Evolutionary conservation across 2,113 vertebrate genomes (phyloP), one percentile per base, ranked within the genome.

Genomic region (Lota lota): DNA sequence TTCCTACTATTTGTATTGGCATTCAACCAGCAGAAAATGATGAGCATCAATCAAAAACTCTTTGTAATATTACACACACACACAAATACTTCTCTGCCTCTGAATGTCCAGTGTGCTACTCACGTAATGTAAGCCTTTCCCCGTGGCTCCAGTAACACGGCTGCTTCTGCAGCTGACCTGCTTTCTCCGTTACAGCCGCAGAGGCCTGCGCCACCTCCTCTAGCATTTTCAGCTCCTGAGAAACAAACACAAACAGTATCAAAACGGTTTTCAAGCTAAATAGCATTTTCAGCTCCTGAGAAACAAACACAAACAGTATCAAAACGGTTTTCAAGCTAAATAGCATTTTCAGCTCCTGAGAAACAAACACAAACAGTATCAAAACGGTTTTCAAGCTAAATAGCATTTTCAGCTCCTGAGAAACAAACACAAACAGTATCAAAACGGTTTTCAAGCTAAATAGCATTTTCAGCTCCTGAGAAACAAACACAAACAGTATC

Each of bases 161-260:
- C 16, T 82, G 72, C 3, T 87, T 89, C 50, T 92, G 83, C 0
- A 86, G 75, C 50, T 64, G 36, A 5, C 75, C 78, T 0, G 88
- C 86, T 0, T 86, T 86, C 14, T 81, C 69, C 0, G 57, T 73
- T 56, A 91, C 5, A 0, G 60, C 70, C 0, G n/a, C 60, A 0
- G 90, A 91, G 1, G 89, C 86, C 61, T 88, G 87, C 11, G 77
- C 87, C n/a, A 92, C 73, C 77, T 92, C 89, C 16, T 81, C 79
- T 2, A 93, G 24, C 47, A 88, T 83, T n/a, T 92, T 85, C 47
- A 94, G 51, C 68, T 94, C 92, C 92, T 94, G 67, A 57, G 0
- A 50, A 50, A 19, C 0, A 21, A 47, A 0, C n/a, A 60, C 10
- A 2, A 22, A 53, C 4, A 70, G 17, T 10, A 21, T 0, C 15